Conservation (phyloP, 1,140 invertebrate genomes). For the Uloborus diversus region DNA sequence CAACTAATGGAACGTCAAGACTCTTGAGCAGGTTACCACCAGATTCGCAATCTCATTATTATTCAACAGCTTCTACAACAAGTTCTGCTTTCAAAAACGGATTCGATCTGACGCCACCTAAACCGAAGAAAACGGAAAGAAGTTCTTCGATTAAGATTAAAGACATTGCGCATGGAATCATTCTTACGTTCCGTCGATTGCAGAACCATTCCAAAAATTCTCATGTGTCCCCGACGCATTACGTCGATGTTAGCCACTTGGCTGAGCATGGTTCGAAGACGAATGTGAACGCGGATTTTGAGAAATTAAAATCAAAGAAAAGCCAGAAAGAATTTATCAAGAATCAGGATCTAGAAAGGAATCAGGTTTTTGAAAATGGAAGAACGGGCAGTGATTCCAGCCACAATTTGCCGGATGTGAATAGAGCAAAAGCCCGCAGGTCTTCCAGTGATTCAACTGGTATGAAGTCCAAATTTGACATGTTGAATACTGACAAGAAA, state of each 20-base stretch:
- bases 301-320: conserved; percentile 5
- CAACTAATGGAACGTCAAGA: background rate
- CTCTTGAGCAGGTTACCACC: conserved; percentile 9
- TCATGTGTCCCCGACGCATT: conserved; percentile 6
- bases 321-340: background rate
- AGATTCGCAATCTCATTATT: conserved; percentile 36
- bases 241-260: conserved; percentile 42
- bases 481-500: conserved; percentile 21
- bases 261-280: conserved; percentile 11
- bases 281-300: background rate
- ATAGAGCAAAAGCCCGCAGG: conserved; percentile 19
- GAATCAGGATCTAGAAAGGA: conserved; percentile 7
- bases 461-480: background rate
- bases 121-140: conserved; percentile 33
- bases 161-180: conserved; percentile 47
- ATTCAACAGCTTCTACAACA: conserved; percentile 33
- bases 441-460: conserved; percentile 30
- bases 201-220: conserved; percentile 48
- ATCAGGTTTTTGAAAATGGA: conserved; percentile 3
- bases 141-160: conserved; percentile 49
- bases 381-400: conserved; percentile 37
- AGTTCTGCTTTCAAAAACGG: conserved; percentile 46
- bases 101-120: conserved; percentile 23
- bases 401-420: background rate
- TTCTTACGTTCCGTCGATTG: conserved; percentile 31